These are phyloP conservation scores for Bombus sylvicola DNA, from an alignment of 1,140 invertebrate genomes.

Conservation along the genomic window DNA sequence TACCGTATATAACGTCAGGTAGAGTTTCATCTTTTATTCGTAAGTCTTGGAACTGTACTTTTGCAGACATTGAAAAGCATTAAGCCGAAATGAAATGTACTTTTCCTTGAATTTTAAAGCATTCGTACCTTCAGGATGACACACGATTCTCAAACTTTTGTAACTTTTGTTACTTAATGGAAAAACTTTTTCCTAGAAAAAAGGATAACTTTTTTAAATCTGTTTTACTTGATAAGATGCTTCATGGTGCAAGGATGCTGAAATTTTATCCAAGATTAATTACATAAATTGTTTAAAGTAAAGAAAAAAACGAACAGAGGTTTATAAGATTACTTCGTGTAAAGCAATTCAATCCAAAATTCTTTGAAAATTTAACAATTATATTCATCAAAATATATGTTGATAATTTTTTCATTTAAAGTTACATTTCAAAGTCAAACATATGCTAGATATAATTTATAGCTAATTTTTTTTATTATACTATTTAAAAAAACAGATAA, in stretches of 20 bases:
- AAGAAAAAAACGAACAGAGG: background rate
- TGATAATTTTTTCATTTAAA: too few relatives aligned
- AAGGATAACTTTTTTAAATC: background rate
- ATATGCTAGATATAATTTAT: too few relatives aligned
- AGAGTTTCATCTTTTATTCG: constrained; percentile 37
- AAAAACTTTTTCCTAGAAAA: background rate
- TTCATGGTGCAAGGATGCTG: too few relatives aligned
- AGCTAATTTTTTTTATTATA: too few relatives aligned
- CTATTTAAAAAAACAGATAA: too few relatives aligned
- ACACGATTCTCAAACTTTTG: background rate
- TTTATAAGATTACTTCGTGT: background rate
- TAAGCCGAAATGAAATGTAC: constrained; percentile 24
- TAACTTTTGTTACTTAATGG: background rate
- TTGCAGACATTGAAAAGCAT: background rate
- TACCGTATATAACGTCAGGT: background rate
- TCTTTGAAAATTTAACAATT: too few relatives aligned
- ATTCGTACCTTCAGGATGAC: background rate
- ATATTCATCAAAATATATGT: too few relatives aligned
- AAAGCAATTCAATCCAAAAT: too few relatives aligned
- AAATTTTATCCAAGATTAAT: too few relatives aligned
- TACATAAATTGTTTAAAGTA: too few relatives aligned
- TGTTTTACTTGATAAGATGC: too few relatives aligned
- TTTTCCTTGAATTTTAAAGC: constrained; percentile 12
- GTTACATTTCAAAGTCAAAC: too few relatives aligned
- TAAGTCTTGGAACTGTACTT: background rate